Percentiles rank a stretch among this genome's conserved stretches.
Evolutionary conservation across 1,140 invertebrate genomes (phyloP).

Genomic region (Leptonema lineaticorne): DNA sequence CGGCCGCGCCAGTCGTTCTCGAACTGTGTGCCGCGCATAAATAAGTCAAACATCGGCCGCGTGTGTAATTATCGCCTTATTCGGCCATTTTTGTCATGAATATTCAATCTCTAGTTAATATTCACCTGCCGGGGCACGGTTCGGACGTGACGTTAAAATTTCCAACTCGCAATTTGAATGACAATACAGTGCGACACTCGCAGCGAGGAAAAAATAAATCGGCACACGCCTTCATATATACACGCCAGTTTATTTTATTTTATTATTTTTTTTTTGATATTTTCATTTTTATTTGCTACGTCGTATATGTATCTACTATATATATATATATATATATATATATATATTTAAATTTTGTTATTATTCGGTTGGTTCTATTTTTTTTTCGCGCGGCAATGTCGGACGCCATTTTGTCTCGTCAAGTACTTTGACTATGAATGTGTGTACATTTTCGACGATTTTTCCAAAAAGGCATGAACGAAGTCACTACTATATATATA

Average conservation of each 20-base stretch:
- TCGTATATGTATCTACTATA: not conserved
- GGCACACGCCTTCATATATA: slow-evolving; percentile 13
- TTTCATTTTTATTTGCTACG: not conserved
- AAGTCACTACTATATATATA: too few species aligned
- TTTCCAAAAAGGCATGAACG: slow-evolving; percentile 8
- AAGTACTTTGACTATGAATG: too few species aligned
- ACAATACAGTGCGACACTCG: slow-evolving; percentile 26
- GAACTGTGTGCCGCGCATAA: slow-evolving; percentile 8
- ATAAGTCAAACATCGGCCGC: not conserved
- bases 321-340: not conserved
- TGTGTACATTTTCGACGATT: not conserved
- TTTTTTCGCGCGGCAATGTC: not conserved
- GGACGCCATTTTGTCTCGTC: not conserved
- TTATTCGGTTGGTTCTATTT: too few species aligned
- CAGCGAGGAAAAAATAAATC: slow-evolving; percentile 27
- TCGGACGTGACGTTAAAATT: slow-evolving; percentile 36
- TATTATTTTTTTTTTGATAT: not conserved
- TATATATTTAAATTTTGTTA: too few species aligned
- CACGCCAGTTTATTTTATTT: too few species aligned
- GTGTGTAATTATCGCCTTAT: slow-evolving; percentile 13
- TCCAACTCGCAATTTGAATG: slow-evolving; percentile 37
- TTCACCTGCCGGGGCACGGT: slow-evolving; percentile 28
- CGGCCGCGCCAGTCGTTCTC: slow-evolving; percentile 3
- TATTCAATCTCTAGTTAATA: slow-evolving; percentile 37
- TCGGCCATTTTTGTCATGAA: slow-evolving; percentile 33